Evolutionary conservation across 2,797 vertebrate genomes (phyloP).

Genomic region (Parauchenoglanis ngamensis): DNA sequence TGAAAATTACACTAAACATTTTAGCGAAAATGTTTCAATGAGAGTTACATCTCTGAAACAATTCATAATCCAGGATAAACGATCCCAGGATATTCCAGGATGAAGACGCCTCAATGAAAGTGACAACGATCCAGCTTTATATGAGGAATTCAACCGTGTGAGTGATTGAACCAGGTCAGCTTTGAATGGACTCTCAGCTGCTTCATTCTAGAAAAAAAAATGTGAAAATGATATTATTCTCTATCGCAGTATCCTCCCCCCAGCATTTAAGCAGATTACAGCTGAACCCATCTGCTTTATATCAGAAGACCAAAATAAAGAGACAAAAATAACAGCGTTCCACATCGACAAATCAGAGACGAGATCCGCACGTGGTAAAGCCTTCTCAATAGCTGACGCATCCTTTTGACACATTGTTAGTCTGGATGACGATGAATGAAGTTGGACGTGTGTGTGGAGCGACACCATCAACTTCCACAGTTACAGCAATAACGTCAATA

Average conservation of each 20-base stretch:
- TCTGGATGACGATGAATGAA: not conserved
- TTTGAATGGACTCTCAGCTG: not conserved
- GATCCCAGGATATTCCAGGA: not conserved
- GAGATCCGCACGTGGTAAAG: not conserved
- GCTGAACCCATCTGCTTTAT: conserved; percentile 31
- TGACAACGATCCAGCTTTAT: not conserved
- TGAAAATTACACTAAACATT: not conserved
- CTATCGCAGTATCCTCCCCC: not conserved
- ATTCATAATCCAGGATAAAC: too few relatives aligned
- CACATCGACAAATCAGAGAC: not conserved
- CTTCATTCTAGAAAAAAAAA: not conserved
- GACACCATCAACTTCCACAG: not conserved
- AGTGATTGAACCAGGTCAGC: not conserved
- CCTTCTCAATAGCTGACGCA: not conserved
- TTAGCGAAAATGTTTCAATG: not conserved
- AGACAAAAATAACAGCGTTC: not conserved
- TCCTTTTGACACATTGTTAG: not conserved
- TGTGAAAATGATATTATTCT: not conserved
- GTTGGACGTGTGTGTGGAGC: not conserved
- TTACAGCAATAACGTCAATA: not conserved
- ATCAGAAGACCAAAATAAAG: not conserved
- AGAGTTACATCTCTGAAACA: not conserved
- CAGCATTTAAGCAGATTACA: conserved; percentile 39
- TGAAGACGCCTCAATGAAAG: not conserved
- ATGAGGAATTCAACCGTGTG: too few relatives aligned